These are phyloP conservation scores for Clavelina lepadiformis DNA, from an alignment of 23 tunicate species.

Conservation along the genomic window DNA sequence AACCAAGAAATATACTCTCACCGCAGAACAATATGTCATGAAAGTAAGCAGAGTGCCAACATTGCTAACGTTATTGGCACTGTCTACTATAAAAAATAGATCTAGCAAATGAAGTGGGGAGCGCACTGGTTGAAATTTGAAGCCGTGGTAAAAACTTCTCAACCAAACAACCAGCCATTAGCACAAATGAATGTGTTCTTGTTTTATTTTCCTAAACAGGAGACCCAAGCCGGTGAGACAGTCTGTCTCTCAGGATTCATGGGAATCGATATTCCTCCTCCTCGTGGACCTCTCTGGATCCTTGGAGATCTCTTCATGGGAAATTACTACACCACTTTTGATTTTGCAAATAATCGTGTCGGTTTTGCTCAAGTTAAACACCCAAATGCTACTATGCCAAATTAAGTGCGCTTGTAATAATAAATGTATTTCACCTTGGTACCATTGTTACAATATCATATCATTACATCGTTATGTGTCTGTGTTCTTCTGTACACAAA, in stretches of 20 bases:
- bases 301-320: constrained; percentile 76
- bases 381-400: not conserved
- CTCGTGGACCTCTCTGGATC: constrained; percentile 68
- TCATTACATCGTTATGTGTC: not conserved
- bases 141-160: too few species aligned
- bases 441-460: not conserved
- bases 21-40: constrained; percentile 70
- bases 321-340: constrained; percentile 64
- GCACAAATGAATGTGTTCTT: too few species aligned
- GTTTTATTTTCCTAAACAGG: too few species aligned
- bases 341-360: constrained; percentile 54
- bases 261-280: constrained; percentile 66
- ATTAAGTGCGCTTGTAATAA: not conserved
- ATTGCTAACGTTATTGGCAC: too few species aligned
- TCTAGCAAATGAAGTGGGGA: too few species aligned
- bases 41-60: constrained; percentile 25
- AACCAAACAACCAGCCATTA: too few species aligned
- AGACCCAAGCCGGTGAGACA: constrained; percentile 37
- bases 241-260: constrained; percentile 69
- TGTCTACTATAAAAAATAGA: too few species aligned
- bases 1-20: constrained; percentile 47
- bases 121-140: too few species aligned
- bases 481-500: not conserved
- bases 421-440: not conserved
- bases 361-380: constrained; percentile 35